These are phyloP conservation scores for Encarsia formosa DNA, from an alignment of 2,888 invertebrate genomes.

Conservation along the genomic window DNA sequence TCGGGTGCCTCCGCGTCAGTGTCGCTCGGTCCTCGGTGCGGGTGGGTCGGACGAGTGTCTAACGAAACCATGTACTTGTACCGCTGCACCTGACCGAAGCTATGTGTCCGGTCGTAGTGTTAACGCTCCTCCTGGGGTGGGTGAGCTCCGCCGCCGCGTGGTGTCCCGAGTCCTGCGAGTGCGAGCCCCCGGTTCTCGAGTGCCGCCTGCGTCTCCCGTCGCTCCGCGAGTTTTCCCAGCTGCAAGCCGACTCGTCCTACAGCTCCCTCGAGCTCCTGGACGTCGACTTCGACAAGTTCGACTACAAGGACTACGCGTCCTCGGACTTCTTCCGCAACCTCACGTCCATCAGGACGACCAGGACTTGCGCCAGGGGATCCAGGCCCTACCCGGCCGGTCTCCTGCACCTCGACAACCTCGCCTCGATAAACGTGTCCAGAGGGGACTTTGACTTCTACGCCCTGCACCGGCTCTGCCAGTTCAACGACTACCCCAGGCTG, in stretches of 20 bases:
- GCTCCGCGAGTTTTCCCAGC: conserved; percentile 28
- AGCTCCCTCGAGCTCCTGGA: conserved; percentile 23
- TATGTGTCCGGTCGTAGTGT: conserved; percentile 33
- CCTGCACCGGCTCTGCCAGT: conserved; percentile 22
- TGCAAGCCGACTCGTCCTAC: conserved; percentile 22
- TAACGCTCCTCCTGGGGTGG: conserved; percentile 46
- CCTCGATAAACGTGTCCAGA: conserved; percentile 39
- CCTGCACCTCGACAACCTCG: neutral
- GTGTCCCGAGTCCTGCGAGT: conserved; percentile 45
- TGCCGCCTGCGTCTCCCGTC: conserved; percentile 32
- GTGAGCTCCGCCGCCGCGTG: conserved; percentile 44
- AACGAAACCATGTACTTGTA: neutral
- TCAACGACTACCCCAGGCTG: neutral
- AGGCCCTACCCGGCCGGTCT: conserved; percentile 15
- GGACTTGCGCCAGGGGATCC: conserved; percentile 31
- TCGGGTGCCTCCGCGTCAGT: conserved; percentile 33
- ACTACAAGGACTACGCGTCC: conserved; percentile 30
- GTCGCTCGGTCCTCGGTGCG: conserved; percentile 44
- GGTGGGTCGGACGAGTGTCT: conserved; percentile 37
- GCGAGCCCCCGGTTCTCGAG: conserved; percentile 34
- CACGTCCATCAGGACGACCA: conserved; percentile 9
- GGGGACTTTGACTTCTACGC: no score
- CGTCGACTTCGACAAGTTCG: conserved; percentile 30
- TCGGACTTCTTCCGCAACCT: conserved; percentile 30
- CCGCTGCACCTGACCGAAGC: no score